Conservation (phyloP, 2,797 vertebrate genomes). For the Cossypha niveicapilla region DNA sequence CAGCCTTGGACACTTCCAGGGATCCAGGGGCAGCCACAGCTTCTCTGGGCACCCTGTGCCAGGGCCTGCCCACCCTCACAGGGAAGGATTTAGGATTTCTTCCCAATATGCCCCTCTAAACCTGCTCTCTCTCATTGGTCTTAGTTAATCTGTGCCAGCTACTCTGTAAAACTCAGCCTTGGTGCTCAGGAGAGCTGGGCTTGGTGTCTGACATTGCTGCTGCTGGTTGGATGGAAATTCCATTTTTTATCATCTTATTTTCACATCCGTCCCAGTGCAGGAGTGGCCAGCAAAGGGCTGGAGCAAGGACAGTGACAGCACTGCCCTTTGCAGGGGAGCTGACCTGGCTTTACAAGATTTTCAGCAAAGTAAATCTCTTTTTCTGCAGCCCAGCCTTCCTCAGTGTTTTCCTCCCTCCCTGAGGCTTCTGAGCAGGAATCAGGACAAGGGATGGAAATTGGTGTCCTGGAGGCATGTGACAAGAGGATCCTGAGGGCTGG, state of each 20-base stretch:
- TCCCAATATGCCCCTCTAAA: not conserved
- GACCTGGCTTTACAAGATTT: not conserved
- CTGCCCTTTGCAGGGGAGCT: not conserved
- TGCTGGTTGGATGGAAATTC: not conserved
- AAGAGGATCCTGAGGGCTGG: not conserved
- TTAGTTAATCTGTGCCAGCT: not conserved
- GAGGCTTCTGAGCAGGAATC: not conserved
- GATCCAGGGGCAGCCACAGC: not conserved
- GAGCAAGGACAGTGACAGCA: not conserved
- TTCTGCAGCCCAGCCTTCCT: not conserved
- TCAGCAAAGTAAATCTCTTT: not conserved
- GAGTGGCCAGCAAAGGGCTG: not conserved
- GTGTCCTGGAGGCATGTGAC: not conserved
- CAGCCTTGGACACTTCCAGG: not conserved
- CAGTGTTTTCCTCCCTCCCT: not conserved
- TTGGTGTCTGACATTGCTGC: not conserved
- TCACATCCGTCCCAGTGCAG: not conserved
- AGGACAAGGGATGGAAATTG: not conserved
- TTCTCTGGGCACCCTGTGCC: not conserved
- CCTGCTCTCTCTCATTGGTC: not conserved
- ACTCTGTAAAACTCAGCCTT: not conserved
- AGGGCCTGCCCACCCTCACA: rapidly evolving
- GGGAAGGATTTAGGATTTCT: not conserved
- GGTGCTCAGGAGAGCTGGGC: not conserved
- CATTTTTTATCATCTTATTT: not conserved